A percentile compares a stretch with the other conserved stretches of the same genome.
phyloP scores from a whole-genome alignment of 2,113 vertebrate species.

The Phycodurus eques region DNA sequence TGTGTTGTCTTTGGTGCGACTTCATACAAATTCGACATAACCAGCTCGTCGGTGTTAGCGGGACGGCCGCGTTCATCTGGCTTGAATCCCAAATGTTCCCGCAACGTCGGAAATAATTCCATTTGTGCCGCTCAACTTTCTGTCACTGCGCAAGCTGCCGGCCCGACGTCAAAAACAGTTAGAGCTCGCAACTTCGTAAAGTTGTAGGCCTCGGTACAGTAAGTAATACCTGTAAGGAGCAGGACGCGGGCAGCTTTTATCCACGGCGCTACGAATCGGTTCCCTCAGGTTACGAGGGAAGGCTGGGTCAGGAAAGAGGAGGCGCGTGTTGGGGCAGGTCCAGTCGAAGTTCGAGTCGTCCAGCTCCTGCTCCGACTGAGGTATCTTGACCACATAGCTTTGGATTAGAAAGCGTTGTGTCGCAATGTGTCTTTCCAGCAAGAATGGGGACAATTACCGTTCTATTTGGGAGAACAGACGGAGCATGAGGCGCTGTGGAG shows the following conservation, averaged over 20 bases:
- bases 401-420: not conserved
- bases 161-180: too few relatives aligned
- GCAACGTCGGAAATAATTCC: too few relatives aligned
- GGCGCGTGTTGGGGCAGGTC: slow-evolving; percentile 96
- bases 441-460: slow-evolving; percentile 41
- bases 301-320: slow-evolving; percentile 93
- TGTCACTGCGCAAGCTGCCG: too few relatives aligned
- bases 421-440: not conserved
- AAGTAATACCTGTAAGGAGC: slow-evolving; percentile 54
- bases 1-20: too few relatives aligned
- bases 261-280: slow-evolving; percentile 93
- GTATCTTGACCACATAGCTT: not conserved
- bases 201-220: not conserved
- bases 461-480: slow-evolving; percentile 44
- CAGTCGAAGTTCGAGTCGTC: slow-evolving; percentile 98
- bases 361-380: slow-evolving; percentile 75
- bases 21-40: too few relatives aligned
- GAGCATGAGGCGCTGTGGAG: slow-evolving; percentile 81
- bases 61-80: too few relatives aligned
- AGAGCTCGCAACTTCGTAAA: too few relatives aligned
- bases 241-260: slow-evolving; percentile 91
- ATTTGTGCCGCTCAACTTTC: too few relatives aligned
- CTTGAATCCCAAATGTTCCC: too few relatives aligned
- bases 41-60: too few relatives aligned
- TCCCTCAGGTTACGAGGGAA: slow-evolving; percentile 91